Percentiles rank a stretch among this genome's conserved stretches.
These are phyloP conservation scores for Porites divaricata DNA, from an alignment of 92 coral and sea anemone species.

Conservation along the genomic window DNA sequence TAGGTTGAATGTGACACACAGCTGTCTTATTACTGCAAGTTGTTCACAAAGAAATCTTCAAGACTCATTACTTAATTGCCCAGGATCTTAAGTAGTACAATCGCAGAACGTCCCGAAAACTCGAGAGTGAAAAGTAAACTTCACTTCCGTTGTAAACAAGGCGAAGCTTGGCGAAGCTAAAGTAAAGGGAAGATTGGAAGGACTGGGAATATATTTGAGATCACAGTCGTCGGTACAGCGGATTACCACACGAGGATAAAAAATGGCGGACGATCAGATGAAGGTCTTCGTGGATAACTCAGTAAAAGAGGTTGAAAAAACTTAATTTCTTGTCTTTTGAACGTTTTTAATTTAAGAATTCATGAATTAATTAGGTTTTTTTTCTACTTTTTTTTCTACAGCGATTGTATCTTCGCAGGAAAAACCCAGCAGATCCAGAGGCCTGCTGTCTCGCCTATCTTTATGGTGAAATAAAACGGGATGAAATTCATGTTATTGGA, in stretches of 20 bases:
- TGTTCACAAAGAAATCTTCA: neutral
- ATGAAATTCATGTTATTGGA: conserved; percentile 51
- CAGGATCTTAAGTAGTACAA: too few relatives aligned
- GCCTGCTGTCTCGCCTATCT: conserved; percentile 36
- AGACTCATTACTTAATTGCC: neutral
- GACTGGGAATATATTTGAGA: neutral
- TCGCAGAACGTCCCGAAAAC: too few relatives aligned
- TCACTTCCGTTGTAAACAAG: too few relatives aligned
- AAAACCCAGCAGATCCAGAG: conserved; percentile 12
- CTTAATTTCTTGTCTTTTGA: too few relatives aligned
- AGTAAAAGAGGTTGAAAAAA: conserved; percentile 46
- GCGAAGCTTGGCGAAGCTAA: too few relatives aligned
- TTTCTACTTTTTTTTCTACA: conserved; percentile 1
- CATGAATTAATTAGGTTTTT: neutral
- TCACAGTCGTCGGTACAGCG: conserved; percentile 14
- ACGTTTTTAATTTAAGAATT: neutral
- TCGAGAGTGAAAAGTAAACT: too few relatives aligned
- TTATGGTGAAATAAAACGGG: conserved; percentile 53
- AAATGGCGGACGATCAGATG: conserved; percentile 67
- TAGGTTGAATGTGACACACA: neutral
- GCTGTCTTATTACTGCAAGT: neutral
- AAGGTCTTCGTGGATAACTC: conserved; percentile 45
- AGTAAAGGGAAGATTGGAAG: neutral
- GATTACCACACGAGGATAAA: conserved; percentile 39
- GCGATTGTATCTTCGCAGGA: conserved; percentile 43